Evolutionary conservation across 1,140 invertebrate species (phyloP).

Genomic region (Maconellicoccus hirsutus): DNA sequence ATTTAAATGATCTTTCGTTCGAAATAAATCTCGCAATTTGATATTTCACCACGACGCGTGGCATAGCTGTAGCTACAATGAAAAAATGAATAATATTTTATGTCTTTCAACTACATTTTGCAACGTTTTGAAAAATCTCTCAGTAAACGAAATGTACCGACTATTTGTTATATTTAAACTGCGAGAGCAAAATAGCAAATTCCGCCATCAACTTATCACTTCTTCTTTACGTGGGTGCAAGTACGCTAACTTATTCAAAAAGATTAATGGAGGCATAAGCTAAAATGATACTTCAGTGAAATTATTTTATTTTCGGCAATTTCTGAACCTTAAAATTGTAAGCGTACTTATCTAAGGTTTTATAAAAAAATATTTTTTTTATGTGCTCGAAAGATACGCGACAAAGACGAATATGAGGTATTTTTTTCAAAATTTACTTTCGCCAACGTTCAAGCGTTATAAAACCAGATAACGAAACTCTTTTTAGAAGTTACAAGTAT

Average conservation of each 20-base stretch:
- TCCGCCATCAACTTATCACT: not conserved
- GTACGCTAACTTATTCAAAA: not conserved
- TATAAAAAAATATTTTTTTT: not conserved
- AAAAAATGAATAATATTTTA: not conserved
- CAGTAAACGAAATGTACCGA: not conserved
- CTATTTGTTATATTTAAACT: slow-evolving; percentile 10
- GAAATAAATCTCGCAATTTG: not conserved
- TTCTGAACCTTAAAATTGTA: not conserved
- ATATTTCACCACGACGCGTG: not conserved
- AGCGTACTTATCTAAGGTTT: not conserved
- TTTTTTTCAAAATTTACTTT: not conserved
- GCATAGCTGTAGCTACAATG: not conserved
- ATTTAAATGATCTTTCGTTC: not conserved
- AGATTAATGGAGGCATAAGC: not conserved
- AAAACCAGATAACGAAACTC: not conserved
- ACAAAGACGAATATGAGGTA: not conserved
- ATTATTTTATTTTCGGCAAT: slow-evolving; percentile 1
- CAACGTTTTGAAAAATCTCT: not conserved
- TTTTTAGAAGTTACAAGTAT: not conserved
- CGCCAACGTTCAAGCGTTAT: not conserved
- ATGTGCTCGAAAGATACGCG: not conserved
- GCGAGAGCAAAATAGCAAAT: not conserved
- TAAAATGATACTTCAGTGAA: not conserved
- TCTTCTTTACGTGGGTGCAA: not conserved
- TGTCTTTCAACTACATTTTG: not conserved